Evolutionary conservation across 2,113 vertebrate genomes (phyloP).

Genomic region (Cyprinus carpio): DNA sequence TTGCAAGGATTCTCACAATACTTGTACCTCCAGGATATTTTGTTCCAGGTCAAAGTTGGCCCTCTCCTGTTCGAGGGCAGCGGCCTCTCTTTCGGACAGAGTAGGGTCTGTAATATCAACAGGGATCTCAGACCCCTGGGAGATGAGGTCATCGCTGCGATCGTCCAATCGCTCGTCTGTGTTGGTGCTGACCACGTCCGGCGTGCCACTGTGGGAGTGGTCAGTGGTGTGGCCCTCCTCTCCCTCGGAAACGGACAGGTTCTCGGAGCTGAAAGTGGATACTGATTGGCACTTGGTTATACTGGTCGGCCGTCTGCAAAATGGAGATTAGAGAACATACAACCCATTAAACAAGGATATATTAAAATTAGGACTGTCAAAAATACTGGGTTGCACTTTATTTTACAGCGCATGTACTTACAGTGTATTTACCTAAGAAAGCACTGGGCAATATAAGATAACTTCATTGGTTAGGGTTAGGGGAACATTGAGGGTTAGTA

Average conservation of each 20-base stretch:
- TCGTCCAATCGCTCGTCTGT: constrained; percentile 88
- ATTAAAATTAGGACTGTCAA: not conserved
- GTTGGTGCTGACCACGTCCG: constrained; percentile 89
- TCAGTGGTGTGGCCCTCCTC: constrained; percentile 92
- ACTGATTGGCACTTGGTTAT: constrained; percentile 89
- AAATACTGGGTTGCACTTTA: no score
- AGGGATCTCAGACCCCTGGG: constrained; percentile 87
- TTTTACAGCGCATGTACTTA: no score
- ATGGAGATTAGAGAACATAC: not conserved
- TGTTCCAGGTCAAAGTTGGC: constrained; percentile 80
- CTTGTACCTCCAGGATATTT: constrained; percentile 75
- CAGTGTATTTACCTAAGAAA: no score
- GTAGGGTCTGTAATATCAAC: constrained; percentile 80
- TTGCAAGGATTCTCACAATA: not conserved
- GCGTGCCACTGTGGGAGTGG: constrained; percentile 89
- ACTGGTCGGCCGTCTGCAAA: constrained; percentile 77
- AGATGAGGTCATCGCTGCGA: constrained; percentile 85
- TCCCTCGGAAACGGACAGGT: constrained; percentile 84
- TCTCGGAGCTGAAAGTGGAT: constrained; percentile 92
- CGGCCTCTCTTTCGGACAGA: constrained; percentile 80
- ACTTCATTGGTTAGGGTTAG: no score
- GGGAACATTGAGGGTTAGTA: no score
- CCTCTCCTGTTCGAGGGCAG: constrained; percentile 76
- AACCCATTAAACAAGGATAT: not conserved
- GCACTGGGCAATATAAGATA: no score